A percentile compares a stretch with the other conserved stretches of the same genome.
Conservation (phyloP, 2,888 invertebrate species). For the Drosophila quinaria region DNA sequence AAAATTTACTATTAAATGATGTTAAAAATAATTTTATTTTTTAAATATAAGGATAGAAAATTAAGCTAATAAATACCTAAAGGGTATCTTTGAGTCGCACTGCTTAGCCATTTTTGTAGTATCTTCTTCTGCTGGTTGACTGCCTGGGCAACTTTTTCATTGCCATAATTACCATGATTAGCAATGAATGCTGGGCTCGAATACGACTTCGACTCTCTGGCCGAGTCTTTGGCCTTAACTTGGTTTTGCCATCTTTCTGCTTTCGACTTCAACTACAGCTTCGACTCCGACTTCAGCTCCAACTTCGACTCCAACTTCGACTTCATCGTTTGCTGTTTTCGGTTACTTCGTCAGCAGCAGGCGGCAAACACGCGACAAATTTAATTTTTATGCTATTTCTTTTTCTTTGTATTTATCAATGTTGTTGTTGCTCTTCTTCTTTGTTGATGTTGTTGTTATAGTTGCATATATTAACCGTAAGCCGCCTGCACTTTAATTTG, state of each 20-base stretch:
- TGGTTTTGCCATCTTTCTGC: constrained; percentile 53
- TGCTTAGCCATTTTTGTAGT: not conserved
- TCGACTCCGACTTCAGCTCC: not conserved
- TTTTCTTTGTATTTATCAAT: constrained; percentile 55
- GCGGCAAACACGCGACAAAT: constrained; percentile 81
- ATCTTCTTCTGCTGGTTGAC: constrained; percentile 42
- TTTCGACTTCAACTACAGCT: constrained; percentile 25
- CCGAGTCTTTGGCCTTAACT: constrained; percentile 27
- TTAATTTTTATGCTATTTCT: constrained; percentile 73
- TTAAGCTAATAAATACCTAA: not conserved
- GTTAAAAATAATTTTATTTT: too few relatives aligned
- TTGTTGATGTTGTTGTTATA: constrained; percentile 21
- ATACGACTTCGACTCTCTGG: constrained; percentile 6
- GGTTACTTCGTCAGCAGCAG: constrained; percentile 67
- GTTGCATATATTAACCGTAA: constrained; percentile 71
- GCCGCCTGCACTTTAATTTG: constrained; percentile 75
- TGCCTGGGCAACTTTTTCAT: constrained; percentile 71
- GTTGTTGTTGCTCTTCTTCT: constrained; percentile 21
- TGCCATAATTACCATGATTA: constrained; percentile 83
- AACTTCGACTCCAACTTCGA: constrained; percentile 8
- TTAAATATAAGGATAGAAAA: too few relatives aligned
- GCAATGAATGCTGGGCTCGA: constrained; percentile 69
- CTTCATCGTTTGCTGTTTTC: constrained; percentile 41
- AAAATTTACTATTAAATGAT: too few relatives aligned
- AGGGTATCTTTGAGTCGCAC: constrained; percentile 14